Evolutionary conservation across 2,113 vertebrate species (phyloP).

Genomic region (Lucifuga dentata): DNA sequence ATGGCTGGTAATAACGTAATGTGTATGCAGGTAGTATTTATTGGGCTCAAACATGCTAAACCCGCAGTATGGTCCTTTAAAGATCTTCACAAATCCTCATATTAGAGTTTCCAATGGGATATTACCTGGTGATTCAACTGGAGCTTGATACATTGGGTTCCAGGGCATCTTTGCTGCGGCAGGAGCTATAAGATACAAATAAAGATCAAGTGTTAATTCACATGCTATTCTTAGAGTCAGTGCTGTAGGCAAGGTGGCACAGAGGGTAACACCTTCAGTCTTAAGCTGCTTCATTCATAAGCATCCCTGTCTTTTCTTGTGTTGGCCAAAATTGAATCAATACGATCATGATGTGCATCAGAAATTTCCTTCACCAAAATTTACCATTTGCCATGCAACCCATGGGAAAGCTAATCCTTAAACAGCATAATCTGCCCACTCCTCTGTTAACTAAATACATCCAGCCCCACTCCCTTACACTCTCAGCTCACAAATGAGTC

Average conservation of each 20-base stretch:
- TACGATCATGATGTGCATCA: background rate
- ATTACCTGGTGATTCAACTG: conserved; percentile 73
- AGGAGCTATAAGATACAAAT: conserved; percentile 49
- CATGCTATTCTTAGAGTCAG: background rate
- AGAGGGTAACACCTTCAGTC: background rate
- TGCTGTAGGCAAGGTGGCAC: background rate
- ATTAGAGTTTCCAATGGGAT: background rate
- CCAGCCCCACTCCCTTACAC: conserved; percentile 54
- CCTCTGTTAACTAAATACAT: conserved; percentile 53
- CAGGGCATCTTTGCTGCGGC: conserved; percentile 63
- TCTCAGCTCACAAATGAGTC: conserved; percentile 57
- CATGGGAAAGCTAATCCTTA: conserved; percentile 35
- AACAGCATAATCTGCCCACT: conserved; percentile 40
- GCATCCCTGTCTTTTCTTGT: background rate
- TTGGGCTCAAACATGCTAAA: too few relatives aligned
- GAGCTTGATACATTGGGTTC: conserved; percentile 52
- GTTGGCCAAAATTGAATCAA: background rate
- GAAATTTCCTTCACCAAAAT: conserved; percentile 18
- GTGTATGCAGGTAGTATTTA: too few relatives aligned
- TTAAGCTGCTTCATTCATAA: background rate
- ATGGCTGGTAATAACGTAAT: too few relatives aligned
- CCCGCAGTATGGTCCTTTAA: too few relatives aligned
- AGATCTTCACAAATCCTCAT: too few relatives aligned
- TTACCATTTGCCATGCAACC: conserved; percentile 7
- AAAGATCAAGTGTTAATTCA: background rate